Base-by-base conservation (phyloP, 2,888 invertebrate species). In the Anthoptus insignis region DNA sequence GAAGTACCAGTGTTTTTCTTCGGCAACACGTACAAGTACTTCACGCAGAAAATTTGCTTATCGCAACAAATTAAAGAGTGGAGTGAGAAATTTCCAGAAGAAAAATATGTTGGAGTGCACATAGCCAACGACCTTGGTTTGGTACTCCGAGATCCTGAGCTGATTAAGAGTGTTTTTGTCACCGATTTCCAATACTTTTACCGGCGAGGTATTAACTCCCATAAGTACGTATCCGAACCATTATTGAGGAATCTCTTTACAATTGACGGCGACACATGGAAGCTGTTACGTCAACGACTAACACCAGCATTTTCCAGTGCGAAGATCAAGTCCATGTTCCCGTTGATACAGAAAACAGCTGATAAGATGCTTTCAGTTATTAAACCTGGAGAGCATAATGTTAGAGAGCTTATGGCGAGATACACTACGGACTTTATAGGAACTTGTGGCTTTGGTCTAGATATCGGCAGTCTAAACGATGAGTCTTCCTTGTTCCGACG, bases 311-410 rank as follows among this genome's bases (percentile, higher is more conserved):
- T n/a, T n/a, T n/a, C n/a, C n/a, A n/a, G n/a, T n/a, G n/a, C n/a
- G n/a, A n/a, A 87, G 61, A 70, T 89, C 24, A 83, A 81, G 64
- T 80, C 75, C 3, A 89, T 89, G 89, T 89, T 86, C 34, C 89
- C 88, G 5, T 73, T 88, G 6, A 75, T 89, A 0, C 79, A 87
- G 16, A 75, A 82, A 11, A 83, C 87, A 39, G 82, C 88, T 0
- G 81, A 85, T 52, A 86, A 82, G 59, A 63, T 87, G 52, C 78
- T 82, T 27, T 49, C 14, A 14, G 34, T 34, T 11, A 34, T 32
- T 76, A 81, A 3, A 70, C 77, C 11, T 71, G 76, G 5, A 49
- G 45, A 1, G 63, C 74, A 2, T 4, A 87, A 87, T 70, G 85
- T 82, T 4, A 78, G 87, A 0, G 88, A 89, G 0, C n/a, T n/a